Evolutionary conservation across 2,888 invertebrate species (phyloP).

Genomic region (Eudasyphora cyanicolor): DNA sequence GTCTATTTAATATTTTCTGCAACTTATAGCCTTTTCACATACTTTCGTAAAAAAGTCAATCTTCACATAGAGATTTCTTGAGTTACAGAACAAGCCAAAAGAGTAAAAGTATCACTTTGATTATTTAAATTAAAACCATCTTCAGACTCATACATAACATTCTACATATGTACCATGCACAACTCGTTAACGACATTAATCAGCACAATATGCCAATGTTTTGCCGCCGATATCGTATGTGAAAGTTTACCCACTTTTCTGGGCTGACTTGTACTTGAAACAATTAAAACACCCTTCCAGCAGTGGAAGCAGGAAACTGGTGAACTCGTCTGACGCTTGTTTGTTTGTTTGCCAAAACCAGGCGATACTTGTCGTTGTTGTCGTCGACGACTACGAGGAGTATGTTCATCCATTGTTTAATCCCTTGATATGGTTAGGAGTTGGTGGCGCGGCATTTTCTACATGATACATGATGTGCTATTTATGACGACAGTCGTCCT

Average conservation of each 20-base stretch:
- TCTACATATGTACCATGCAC: conserved; percentile 6
- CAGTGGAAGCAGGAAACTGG: neutral
- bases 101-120: conserved; percentile 22
- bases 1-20: neutral
- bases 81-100: neutral
- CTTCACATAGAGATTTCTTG: neutral
- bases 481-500: conserved; percentile 74
- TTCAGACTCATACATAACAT: neutral
- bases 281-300: neutral
- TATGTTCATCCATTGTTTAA: conserved; percentile 28
- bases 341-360: neutral
- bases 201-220: conserved; percentile 78
- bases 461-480: conserved; percentile 78
- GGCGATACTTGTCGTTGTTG: neutral
- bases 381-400: neutral
- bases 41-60: neutral
- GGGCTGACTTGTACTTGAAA: neutral
- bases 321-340: neutral
- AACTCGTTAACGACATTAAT: conserved; percentile 72
- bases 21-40: neutral
- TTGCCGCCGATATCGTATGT: conserved; percentile 62
- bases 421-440: neutral
- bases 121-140: conserved; percentile 8
- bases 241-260: neutral
- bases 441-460: conserved; percentile 28